Evolutionary conservation across 2,797 vertebrate species (phyloP).

Genomic region (Pyrocephalus nanus): DNA sequence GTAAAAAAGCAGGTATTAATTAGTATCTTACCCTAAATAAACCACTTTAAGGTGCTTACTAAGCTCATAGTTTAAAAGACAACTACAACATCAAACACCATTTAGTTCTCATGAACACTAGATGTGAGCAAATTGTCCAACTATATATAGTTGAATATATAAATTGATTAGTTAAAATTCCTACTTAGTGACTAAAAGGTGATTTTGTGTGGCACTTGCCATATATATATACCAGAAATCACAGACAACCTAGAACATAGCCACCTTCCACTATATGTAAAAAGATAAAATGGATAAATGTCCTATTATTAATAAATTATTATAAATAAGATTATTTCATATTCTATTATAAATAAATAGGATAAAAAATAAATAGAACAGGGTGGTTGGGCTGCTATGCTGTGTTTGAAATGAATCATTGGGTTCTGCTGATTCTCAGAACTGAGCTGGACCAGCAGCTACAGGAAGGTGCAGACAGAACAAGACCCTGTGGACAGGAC

Average conservation of each 20-base stretch:
- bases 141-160: rapidly evolving
- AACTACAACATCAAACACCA: neutral
- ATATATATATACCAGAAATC: neutral
- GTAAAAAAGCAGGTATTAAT: neutral
- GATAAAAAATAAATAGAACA: neutral
- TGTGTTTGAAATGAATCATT: neutral
- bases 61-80: neutral
- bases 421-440: neutral
- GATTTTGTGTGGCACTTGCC: neutral
- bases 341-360: neutral
- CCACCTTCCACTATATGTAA: rapidly evolving
- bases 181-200: neutral
- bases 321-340: neutral
- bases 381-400: rapidly evolving
- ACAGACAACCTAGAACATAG: rapidly evolving
- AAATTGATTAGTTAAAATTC: neutral
- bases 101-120: neutral
- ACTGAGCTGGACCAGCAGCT: neutral
- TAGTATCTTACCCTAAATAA: neutral
- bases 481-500: neutral
- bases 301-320: neutral
- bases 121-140: neutral
- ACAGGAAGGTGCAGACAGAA: neutral
- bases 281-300: neutral
- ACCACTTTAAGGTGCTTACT: neutral